phyloP scores from a whole-genome alignment of 2,113 vertebrate species.

The Xiphophorus couchianus region DNA sequence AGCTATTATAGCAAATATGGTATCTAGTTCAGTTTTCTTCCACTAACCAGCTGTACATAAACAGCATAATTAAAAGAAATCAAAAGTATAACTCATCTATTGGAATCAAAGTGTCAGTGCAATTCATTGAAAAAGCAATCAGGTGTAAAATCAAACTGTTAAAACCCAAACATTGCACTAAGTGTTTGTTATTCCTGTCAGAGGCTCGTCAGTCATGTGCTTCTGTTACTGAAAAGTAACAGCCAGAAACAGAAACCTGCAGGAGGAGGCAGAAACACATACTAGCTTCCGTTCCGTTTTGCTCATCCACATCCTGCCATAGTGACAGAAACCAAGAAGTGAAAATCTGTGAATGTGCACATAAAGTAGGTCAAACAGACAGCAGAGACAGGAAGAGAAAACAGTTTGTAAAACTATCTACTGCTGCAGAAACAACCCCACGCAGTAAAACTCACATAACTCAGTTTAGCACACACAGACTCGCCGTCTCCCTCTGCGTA shows the following conservation, averaged over 20 bases:
- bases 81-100: not conserved
- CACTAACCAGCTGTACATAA: not conserved
- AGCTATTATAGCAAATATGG: not conserved
- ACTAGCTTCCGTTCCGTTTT: constrained; percentile 37
- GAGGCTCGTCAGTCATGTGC: not conserved
- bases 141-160: not conserved
- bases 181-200: not conserved
- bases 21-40: not conserved
- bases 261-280: constrained; percentile 8
- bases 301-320: constrained; percentile 64
- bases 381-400: constrained; percentile 9
- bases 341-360: constrained; percentile 62
- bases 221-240: not conserved
- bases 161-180: not conserved
- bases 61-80: not conserved
- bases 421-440: not conserved
- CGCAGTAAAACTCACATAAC: constrained; percentile 8
- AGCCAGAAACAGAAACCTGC: not conserved
- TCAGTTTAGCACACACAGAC: too few species aligned
- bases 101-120: not conserved
- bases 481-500: not conserved
- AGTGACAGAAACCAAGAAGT: constrained; percentile 55
- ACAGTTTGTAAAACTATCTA: constrained; percentile 16
- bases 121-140: not conserved
- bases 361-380: constrained; percentile 56